Evolutionary conservation across 2,888 invertebrate genomes (phyloP).

Genomic region (Limnephilus marmoratus): DNA sequence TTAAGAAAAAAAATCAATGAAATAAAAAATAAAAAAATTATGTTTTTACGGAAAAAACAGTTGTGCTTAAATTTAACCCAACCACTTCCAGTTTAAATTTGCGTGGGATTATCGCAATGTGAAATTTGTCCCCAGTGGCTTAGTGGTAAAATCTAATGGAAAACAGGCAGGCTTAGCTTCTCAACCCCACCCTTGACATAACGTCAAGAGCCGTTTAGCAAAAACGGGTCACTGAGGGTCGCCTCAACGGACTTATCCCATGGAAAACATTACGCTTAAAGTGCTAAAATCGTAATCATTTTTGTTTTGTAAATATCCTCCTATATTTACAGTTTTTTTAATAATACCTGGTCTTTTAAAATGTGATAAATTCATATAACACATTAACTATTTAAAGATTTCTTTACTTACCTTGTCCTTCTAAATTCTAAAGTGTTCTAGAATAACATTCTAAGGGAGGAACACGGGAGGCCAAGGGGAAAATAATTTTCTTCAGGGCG

Average conservation of each 20-base stretch:
- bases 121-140: background rate
- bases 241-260: too few relatives aligned
- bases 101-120: background rate
- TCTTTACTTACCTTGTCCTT: too few relatives aligned
- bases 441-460: too few relatives aligned
- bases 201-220: background rate
- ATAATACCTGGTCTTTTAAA: too few relatives aligned
- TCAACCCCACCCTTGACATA: background rate
- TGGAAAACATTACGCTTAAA: background rate
- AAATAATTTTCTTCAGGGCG: too few relatives aligned
- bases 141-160: constrained; percentile 8
- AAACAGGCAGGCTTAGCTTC: background rate
- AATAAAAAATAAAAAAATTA: background rate
- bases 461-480: too few relatives aligned
- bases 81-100: background rate
- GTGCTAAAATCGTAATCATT: background rate
- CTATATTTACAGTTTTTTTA: too few relatives aligned
- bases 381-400: too few relatives aligned
- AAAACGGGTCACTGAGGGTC: background rate
- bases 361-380: too few relatives aligned
- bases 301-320: background rate
- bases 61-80: background rate
- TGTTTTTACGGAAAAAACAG: background rate
- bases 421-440: too few relatives aligned
- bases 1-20: background rate